Conservation (phyloP, 2,113 vertebrate genomes). For the Clarias gariepinus region DNA sequence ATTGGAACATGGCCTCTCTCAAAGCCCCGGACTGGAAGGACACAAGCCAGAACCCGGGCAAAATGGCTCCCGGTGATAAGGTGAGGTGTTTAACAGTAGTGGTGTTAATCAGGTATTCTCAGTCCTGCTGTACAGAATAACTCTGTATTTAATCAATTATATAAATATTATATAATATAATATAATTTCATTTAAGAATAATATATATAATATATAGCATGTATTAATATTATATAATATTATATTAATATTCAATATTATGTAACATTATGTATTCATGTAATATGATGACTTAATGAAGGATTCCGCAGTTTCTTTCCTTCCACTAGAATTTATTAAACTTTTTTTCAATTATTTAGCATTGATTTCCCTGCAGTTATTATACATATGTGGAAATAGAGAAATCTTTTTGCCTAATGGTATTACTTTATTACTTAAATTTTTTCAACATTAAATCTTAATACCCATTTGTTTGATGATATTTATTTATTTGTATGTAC, state of each 20-base stretch:
- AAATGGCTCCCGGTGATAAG: constrained; percentile 62
- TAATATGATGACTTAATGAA: no score
- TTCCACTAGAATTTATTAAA: not conserved
- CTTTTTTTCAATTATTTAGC: not conserved
- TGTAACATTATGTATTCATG: no score
- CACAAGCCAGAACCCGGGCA: constrained; percentile 78
- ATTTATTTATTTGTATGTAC: not conserved
- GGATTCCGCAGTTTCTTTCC: not conserved
- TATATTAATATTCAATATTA: no score
- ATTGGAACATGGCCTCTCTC: constrained; percentile 77
- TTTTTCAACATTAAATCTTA: not conserved
- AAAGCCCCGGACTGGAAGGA: constrained; percentile 89
- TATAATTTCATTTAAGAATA: no score
- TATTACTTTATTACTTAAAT: not conserved
- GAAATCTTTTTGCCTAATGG: not conserved
- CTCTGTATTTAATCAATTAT: no score
- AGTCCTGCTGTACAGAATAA: no score
- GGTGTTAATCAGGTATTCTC: not conserved
- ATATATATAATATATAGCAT: no score
- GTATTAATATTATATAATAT: not conserved
- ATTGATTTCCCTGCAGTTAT: not conserved
- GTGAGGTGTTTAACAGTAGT: constrained; percentile 32
- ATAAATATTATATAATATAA: no score
- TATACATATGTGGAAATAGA: not conserved
- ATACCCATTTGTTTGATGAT: not conserved